These are phyloP conservation scores for Pardalotus punctatus DNA, from an alignment of 2,113 vertebrate genomes.

Conservation along the genomic window DNA sequence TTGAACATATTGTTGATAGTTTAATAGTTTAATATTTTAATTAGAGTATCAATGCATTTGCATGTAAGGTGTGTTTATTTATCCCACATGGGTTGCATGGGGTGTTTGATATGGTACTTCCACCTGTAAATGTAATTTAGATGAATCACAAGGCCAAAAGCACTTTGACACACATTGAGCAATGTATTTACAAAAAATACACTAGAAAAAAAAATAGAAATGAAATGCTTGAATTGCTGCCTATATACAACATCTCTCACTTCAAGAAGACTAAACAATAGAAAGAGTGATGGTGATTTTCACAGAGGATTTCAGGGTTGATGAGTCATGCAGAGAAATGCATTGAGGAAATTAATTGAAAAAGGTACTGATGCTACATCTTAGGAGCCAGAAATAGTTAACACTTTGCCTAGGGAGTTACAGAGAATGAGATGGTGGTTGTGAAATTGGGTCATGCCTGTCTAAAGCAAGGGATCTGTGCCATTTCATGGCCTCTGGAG, in stretches of 20 bases:
- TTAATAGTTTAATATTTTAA: neutral
- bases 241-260: neutral
- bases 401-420: neutral
- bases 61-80: neutral
- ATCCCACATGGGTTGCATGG: neutral
- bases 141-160: neutral
- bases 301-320: neutral
- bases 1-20: neutral
- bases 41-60: neutral
- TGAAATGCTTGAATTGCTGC: neutral
- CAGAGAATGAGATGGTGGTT: neutral
- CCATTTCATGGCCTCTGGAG: neutral
- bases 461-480: fast-evolving
- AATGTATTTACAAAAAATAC: neutral
- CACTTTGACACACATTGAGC: neutral
- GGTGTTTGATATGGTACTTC: neutral
- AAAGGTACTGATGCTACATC: neutral
- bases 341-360: neutral
- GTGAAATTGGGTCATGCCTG: neutral
- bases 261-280: neutral
- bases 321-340: neutral
- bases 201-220: neutral
- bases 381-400: neutral
- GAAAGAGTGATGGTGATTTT: neutral
- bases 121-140: neutral